These are phyloP conservation scores for Cylas formicarius DNA, from an alignment of 1,140 invertebrate species.

Conservation along the genomic window DNA sequence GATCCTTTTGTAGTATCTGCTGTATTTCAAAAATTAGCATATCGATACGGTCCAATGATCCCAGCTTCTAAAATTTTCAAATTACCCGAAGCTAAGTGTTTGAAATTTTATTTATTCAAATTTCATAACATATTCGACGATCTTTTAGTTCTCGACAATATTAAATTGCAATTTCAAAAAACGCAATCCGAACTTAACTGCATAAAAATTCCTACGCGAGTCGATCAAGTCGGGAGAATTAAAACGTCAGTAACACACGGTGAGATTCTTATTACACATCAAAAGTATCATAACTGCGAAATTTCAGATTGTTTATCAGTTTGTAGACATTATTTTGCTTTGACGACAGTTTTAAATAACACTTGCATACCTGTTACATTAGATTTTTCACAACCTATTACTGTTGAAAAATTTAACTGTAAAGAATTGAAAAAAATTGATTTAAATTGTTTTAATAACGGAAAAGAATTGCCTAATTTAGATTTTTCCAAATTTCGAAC, in stretches of 20 bases:
- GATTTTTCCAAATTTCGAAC: conserved; percentile 4
- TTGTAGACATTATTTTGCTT: conserved; percentile 3
- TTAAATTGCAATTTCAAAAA: conserved; percentile 5
- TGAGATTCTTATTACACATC: conserved; percentile 11
- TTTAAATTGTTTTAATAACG: conserved; percentile 2
- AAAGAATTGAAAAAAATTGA: conserved; percentile 2
- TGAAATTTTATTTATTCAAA: conserved; percentile 16
- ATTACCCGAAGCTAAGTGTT: not conserved
- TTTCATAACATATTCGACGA: conserved; percentile 13
- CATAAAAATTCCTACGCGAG: conserved; percentile 4
- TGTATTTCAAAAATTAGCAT: conserved; percentile 15
- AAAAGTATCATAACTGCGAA: conserved; percentile 12
- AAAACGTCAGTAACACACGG: conserved; percentile 9
- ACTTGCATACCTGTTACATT: conserved; percentile 4
- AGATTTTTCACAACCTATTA: conserved; percentile 6
- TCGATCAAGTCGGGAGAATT: conserved; percentile 10
- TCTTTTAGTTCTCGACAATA: conserved; percentile 10
- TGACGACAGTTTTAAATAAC: conserved; percentile 12
- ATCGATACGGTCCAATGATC: conserved; percentile 7
- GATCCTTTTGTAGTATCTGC: conserved; percentile 13
- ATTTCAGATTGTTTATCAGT: conserved; percentile 5
- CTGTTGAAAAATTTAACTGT: conserved; percentile 6
- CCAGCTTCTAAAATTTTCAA: conserved; percentile 6
- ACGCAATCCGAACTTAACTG: conserved; percentile 5
- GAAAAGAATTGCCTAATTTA: not conserved